Evolutionary conservation across 2,113 vertebrate species (phyloP).

Genomic region (Brachyhypopomus gauderio): DNA sequence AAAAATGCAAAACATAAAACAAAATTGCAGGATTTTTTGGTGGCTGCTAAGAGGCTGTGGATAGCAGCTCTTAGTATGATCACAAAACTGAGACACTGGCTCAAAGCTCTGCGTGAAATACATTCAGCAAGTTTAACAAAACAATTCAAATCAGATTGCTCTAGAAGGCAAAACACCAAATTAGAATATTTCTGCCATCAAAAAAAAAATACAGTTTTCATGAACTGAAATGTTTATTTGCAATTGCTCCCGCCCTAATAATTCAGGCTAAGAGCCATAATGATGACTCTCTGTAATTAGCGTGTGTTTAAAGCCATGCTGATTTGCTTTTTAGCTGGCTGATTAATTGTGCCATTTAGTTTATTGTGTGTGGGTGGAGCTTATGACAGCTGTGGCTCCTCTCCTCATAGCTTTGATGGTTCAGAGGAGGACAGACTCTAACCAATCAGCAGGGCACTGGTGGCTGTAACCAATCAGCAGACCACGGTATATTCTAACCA

Average conservation of each 20-base stretch:
- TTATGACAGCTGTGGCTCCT: slow-evolving; percentile 66
- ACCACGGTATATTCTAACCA: no score
- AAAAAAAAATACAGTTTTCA: slow-evolving; percentile 31
- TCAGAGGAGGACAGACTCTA: background rate
- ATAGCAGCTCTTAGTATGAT: background rate
- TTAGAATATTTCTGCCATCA: slow-evolving; percentile 43
- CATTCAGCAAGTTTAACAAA: background rate
- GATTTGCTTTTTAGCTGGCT: slow-evolving; percentile 69
- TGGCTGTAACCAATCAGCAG: no score
- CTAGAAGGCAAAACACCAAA: slow-evolving; percentile 31
- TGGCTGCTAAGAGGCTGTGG: background rate
- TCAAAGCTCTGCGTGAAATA: background rate
- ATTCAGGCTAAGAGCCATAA: slow-evolving; percentile 32
- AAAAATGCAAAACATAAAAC: background rate
- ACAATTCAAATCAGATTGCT: slow-evolving; percentile 15
- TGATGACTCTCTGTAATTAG: slow-evolving; percentile 68
- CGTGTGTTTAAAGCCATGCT: slow-evolving; percentile 68
- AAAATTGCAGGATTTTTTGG: background rate
- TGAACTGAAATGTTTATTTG: background rate
- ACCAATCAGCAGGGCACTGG: background rate
- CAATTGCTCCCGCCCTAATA: slow-evolving; percentile 2
- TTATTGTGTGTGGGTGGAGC: slow-evolving; percentile 54
- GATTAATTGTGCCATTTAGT: slow-evolving; percentile 71
- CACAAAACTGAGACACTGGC: background rate
- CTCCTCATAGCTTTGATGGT: slow-evolving; percentile 74